Evolutionary conservation across 2,888 invertebrate species (phyloP).

Genomic region (Synanthedon vespiformis): DNA sequence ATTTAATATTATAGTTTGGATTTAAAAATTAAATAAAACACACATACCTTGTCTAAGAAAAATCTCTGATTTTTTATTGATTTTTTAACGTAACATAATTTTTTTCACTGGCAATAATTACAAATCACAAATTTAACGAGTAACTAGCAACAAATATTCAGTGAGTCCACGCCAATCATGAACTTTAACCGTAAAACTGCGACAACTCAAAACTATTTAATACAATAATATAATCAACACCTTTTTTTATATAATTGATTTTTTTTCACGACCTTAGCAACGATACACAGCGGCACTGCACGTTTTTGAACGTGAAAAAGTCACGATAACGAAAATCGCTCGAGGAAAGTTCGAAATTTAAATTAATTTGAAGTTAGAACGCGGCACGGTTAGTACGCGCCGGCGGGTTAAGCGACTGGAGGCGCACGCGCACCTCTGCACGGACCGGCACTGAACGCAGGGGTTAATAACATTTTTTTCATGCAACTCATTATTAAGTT

Average conservation of each 20-base stretch:
- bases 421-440: conserved; percentile 51
- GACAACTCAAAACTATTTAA: conserved; percentile 29
- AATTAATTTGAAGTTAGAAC: conserved; percentile 23
- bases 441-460: conserved; percentile 35
- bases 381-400: conserved; percentile 33
- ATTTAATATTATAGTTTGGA: too few relatives aligned
- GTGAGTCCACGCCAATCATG: conserved; percentile 26
- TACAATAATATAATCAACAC: conserved; percentile 12
- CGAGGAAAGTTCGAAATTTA: conserved; percentile 35
- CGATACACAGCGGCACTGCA: conserved; percentile 27
- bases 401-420: conserved; percentile 54
- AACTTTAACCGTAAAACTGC: conserved; percentile 51
- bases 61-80: too few relatives aligned
- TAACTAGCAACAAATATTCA: conserved; percentile 18
- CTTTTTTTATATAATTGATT: conserved; percentile 4
- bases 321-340: conserved; percentile 6
- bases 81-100: too few relatives aligned
- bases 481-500: neutral
- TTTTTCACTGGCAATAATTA: too few relatives aligned
- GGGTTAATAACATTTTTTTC: conserved; percentile 33
- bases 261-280: conserved; percentile 11
- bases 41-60: too few relatives aligned
- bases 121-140: too few relatives aligned
- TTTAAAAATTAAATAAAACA: too few relatives aligned
- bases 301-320: neutral